Evolutionary conservation across 2,888 invertebrate species (phyloP), one percentile per base, ranked within the genome.

Genomic region (Epinotia bilunana): DNA sequence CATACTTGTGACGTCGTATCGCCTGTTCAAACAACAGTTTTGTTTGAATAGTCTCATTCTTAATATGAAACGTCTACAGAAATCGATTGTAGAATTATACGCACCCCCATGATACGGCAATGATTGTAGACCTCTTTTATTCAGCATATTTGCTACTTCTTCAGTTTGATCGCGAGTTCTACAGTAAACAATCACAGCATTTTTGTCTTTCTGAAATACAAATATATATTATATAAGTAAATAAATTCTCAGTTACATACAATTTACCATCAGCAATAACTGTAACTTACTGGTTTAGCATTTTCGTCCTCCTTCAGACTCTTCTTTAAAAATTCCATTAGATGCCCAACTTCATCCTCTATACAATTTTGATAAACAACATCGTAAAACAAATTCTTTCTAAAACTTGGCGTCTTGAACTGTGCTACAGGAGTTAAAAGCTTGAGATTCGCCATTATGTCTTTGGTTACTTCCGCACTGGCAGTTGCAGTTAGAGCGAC

Each of bases 401-500:
- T 96, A 90, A 99, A 99, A 85, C 98, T 98, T 18, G 98, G 97
- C 12, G 96, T 96, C 90, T 97, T 97, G 87, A 98, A 99, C 80
- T 95, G 95, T 4, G 95, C 95, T 16, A 97, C 94, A 6, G 97
- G 96, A 80, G 95, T 93, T 70, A 95, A 94, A 69, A 97, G 89
- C 78, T 95, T 95, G 28, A 99, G 92, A 82, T 97, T 97, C 28
- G 95, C 89, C 43, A 97, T 93, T 79, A 99, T 97, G 85, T 99
- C 99, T 83, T 97, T 96, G 9, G 96, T 96, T 12, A 99, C 98
- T 94, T 97, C 93, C 18, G 87, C 87, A 77, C 95, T 95, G 7
- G 99, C 99, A 0, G 99, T 99, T 0, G 99, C 99, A 9, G 99
- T 99, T 63, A 99, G 93, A 0, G 99, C 99, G 69, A 99, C 95